Evolutionary conservation across 1,140 invertebrate species (phyloP), one percentile per base, ranked within the genome.

Genomic region (Dreissena rostriformis): DNA sequence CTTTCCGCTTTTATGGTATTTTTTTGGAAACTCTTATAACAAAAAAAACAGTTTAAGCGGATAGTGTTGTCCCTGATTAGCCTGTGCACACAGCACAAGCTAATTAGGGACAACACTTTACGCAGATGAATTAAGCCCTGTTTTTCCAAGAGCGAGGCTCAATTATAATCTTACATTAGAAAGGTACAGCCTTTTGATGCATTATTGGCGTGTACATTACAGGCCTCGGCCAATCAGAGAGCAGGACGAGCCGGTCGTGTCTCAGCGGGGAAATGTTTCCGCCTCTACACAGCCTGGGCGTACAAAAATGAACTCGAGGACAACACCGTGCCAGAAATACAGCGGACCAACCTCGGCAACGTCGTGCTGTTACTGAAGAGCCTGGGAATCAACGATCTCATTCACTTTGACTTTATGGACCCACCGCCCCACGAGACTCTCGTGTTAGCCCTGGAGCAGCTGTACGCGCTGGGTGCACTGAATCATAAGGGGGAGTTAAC

Each of bases 381-480:
- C 86, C 84, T 94, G 63, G 94, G 94, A 4, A 99, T 99, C 73
- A 98, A 99, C 93, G 98, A 99, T 94, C 94, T 99, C 12, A 96
- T 99, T 17, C 97, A 99, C 94, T 99, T 99, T 95, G 99, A 99
- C 93, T 99, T 99, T 91, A 93, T 99, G 86, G 99, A 99, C 95
- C 98, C 98, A 19, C 99, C 99, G 7, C 98, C 98, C 0, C 97
- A 99, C 92, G 98, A 99, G 94, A 98, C 98, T 0, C 93, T 99
- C 39, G 97, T 95, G 22, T 93, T 99, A 82, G 99, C 99, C 5
- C 94, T 99, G 73, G 99, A 99, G 93, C 99, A 99, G 92, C 94
- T 99, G 15, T 99, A 99, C 94, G 99, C 98, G 7, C 94, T 99
- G 28, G 98, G 98, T n/a, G 98, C 98, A 17, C 94, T 99, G 0